These are phyloP conservation scores for Drosophila paramelanica DNA, from an alignment of 2,888 invertebrate genomes.

Conservation along the genomic window DNA sequence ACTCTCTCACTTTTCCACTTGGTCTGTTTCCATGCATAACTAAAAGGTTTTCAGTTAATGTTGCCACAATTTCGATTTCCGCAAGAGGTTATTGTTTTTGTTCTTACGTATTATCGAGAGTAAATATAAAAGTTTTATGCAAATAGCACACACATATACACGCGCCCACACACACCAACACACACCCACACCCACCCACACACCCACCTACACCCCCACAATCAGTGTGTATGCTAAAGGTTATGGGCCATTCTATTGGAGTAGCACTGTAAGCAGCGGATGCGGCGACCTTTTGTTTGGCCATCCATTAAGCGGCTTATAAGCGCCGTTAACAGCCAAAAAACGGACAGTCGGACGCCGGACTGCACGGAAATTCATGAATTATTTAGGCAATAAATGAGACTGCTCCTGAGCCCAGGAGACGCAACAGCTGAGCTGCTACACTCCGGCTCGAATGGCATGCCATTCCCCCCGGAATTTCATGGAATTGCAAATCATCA, in stretches of 20 bases:
- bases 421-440: constrained; percentile 30
- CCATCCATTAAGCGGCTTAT: constrained; percentile 75
- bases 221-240: constrained; percentile 15
- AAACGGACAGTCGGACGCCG: constrained; percentile 2
- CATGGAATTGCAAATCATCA: not conserved
- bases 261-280: constrained; percentile 35
- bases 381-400: constrained; percentile 48
- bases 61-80: constrained; percentile 7
- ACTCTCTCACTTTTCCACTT: not conserved
- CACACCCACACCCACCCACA: not conserved
- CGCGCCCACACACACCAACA: constrained; percentile 1
- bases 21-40: constrained; percentile 45
- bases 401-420: constrained; percentile 9
- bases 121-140: constrained; percentile 58
- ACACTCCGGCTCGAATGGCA: not conserved
- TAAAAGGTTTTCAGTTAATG: constrained; percentile 45
- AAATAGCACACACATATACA: constrained; percentile 40
- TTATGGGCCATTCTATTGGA: constrained; percentile 23
- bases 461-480: not conserved
- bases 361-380: constrained; percentile 41
- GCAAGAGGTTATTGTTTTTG: constrained; percentile 28
- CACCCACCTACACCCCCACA: not conserved
- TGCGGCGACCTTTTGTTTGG: constrained; percentile 67
- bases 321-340: constrained; percentile 36
- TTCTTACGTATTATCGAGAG: constrained; percentile 30